phyloP scores from a whole-genome alignment of 2,113 vertebrate genomes.

The Calyptommatus sinebrachiatus region DNA sequence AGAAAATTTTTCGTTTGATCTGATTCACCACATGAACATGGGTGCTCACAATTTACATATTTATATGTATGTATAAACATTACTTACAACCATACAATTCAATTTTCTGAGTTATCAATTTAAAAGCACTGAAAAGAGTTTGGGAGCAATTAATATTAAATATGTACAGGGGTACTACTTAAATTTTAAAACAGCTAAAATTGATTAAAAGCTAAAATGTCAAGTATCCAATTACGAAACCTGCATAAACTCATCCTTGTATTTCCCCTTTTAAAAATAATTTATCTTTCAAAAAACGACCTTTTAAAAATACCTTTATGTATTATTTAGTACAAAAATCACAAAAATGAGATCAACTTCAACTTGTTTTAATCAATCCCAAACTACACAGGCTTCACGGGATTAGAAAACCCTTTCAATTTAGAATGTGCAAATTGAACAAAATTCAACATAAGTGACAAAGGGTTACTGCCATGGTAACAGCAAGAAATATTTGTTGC shows the following conservation, averaged over 20 bases:
- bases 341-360: background rate
- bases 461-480: background rate
- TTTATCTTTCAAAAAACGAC: background rate
- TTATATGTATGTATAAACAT: too few species aligned
- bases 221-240: background rate
- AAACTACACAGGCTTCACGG: background rate
- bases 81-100: too few species aligned
- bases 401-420: background rate
- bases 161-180: background rate
- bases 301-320: too few species aligned
- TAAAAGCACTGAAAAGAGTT: background rate
- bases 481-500: background rate
- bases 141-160: background rate
- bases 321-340: background rate
- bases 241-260: background rate
- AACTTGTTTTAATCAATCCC: background rate
- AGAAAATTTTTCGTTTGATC: too few species aligned
- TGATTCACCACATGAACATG: too few species aligned
- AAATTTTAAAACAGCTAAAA: background rate
- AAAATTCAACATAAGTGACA: background rate
- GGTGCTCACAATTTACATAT: too few species aligned
- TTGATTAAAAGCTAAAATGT: background rate
- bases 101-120: background rate
- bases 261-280: background rate
- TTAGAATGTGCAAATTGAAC: background rate